Percentiles rank a stretch among this genome's conserved stretches.
These are phyloP conservation scores for Poicephalus meyeri DNA, from an alignment of 2,113 vertebrate species.

Conservation along the genomic window DNA sequence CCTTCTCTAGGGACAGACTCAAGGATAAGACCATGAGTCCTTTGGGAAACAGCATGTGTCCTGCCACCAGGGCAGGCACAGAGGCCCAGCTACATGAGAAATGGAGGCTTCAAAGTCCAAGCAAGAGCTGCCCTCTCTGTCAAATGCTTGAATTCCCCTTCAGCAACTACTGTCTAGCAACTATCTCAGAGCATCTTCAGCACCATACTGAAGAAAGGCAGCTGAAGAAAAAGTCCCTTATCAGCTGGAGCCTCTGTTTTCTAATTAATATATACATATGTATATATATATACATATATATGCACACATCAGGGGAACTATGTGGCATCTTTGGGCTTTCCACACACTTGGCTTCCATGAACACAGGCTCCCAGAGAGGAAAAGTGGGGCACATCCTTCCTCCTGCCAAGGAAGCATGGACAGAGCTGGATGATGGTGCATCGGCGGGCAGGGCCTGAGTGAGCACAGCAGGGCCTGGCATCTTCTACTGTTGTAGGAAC, in stretches of 20 bases:
- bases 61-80: background rate
- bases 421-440: no score
- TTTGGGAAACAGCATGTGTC: background rate
- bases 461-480: background rate
- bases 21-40: background rate
- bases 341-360: background rate
- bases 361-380: background rate
- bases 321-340: background rate
- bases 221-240: background rate
- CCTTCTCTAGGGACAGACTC: background rate
- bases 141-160: background rate
- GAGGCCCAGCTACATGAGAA: background rate
- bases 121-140: no score
- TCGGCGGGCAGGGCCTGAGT: constrained; percentile 59
- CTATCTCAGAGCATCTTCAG: background rate
- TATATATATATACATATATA: no score
- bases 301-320: background rate
- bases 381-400: background rate
- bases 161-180: background rate
- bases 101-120: background rate
- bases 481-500: background rate
- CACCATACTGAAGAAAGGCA: background rate
- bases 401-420: rapidly evolving
- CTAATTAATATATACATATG: background rate
- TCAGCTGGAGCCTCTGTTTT: background rate